phyloP scores from a whole-genome alignment of 2,888 invertebrate genomes.

The Drosophila mayaguana region DNA sequence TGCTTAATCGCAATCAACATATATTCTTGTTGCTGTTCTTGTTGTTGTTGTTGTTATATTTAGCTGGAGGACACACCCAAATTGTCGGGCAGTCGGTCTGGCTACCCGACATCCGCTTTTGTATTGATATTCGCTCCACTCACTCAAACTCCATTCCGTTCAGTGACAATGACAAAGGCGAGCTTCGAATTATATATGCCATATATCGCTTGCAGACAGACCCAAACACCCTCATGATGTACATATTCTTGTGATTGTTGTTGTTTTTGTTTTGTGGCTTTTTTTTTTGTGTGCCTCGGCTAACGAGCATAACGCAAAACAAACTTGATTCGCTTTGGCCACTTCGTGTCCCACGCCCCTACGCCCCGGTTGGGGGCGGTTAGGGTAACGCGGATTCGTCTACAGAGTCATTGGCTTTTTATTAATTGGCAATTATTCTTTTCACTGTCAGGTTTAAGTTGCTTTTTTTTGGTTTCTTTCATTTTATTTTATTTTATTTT shows the following conservation, averaged over 20 bases:
- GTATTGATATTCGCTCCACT: slow-evolving; percentile 49
- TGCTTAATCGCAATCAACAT: slow-evolving; percentile 76
- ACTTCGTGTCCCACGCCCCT: slow-evolving; percentile 38
- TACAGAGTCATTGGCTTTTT: slow-evolving; percentile 62
- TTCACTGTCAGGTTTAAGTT: slow-evolving; percentile 42
- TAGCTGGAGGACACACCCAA: slow-evolving; percentile 58
- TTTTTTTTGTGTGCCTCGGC: slow-evolving; percentile 19
- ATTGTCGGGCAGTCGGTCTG: slow-evolving; percentile 26
- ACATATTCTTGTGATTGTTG: slow-evolving; percentile 14
- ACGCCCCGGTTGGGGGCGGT: slow-evolving; percentile 3
- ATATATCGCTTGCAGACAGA: slow-evolving; percentile 60
- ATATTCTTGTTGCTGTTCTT: slow-evolving; percentile 30
- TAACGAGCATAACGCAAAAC: slow-evolving; percentile 62
- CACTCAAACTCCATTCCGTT: slow-evolving; percentile 24
- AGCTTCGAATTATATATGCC: slow-evolving; percentile 56
- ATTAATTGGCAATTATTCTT: slow-evolving; percentile 76
- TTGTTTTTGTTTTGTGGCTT: background rate
- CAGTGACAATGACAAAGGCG: slow-evolving; percentile 63
- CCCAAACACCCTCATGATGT: slow-evolving; percentile 63
- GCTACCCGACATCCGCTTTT: slow-evolving; percentile 53
- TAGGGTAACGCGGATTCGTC: slow-evolving; percentile 24
- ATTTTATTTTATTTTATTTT: background rate
- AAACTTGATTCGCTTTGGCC: slow-evolving; percentile 62
- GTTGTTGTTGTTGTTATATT: slow-evolving; percentile 10
- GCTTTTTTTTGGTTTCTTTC: slow-evolving; percentile 4